Conservation (phyloP, 2,113 vertebrate species). For the Helogale parvula region DNA sequence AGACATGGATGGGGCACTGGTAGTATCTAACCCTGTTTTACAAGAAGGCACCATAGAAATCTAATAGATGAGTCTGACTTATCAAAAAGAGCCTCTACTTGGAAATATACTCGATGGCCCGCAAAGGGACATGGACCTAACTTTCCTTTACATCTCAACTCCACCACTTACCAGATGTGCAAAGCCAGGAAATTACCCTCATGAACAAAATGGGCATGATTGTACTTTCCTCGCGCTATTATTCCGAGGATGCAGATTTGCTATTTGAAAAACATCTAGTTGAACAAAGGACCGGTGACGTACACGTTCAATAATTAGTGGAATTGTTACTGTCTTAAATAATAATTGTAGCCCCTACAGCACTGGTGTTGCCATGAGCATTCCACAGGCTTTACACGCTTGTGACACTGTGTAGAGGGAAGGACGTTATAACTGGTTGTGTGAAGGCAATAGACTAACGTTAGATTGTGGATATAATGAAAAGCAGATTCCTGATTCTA, state of each 20-base stretch:
- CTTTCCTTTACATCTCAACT: background rate
- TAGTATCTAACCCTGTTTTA: background rate
- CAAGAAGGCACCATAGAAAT: background rate
- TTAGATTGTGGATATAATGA: background rate
- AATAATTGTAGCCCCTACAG: background rate
- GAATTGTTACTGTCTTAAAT: background rate
- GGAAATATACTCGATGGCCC: background rate
- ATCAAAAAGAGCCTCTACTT: background rate
- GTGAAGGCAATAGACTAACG: background rate
- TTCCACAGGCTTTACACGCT: background rate
- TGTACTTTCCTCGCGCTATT: background rate
- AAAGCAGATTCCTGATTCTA: conserved; percentile 34
- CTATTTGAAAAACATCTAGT: background rate
- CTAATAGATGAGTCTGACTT: background rate
- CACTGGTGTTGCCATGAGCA: background rate
- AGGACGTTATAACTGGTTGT: background rate
- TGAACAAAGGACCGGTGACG: background rate
- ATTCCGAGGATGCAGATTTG: background rate
- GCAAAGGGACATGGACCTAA: background rate
- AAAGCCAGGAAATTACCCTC: background rate
- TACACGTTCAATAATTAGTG: background rate
- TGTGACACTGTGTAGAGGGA: background rate
- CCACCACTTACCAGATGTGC: background rate
- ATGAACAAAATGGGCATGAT: conserved; percentile 32
- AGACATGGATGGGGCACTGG: background rate